Evolutionary conservation across 30 jellyfish, hydroid and myxozoan species (phyloP).

Genomic region (Thelohanellus kitauei): DNA sequence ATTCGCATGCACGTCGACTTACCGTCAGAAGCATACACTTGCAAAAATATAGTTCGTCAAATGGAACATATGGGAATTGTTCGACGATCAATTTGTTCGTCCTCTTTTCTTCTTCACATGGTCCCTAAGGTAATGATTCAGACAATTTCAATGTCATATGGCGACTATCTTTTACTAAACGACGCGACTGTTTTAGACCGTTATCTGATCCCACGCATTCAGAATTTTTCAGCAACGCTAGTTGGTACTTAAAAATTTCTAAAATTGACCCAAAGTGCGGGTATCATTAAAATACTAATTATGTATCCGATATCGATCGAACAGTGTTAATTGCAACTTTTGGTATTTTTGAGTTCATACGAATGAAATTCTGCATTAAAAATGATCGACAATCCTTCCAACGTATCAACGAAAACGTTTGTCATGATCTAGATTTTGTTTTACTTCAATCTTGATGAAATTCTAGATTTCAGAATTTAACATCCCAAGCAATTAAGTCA

Average conservation of each 20-base stretch:
- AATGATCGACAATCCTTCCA: conserved; percentile 1
- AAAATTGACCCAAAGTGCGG: not conserved
- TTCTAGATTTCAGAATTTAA: not conserved
- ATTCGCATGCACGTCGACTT: too few relatives aligned
- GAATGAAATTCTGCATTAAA: not conserved
- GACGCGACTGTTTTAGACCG: conserved; percentile 4
- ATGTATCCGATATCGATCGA: not conserved
- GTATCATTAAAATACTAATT: not conserved
- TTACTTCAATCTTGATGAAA: not conserved
- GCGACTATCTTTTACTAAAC: conserved; percentile 14
- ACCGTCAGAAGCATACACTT: not conserved
- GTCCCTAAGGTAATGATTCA: not conserved
- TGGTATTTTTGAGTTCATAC: conserved; percentile 1
- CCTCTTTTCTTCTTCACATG: conserved; percentile 1
- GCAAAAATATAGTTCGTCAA: not conserved
- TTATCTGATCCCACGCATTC: conserved; percentile 15
- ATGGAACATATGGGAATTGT: not conserved
- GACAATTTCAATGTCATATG: conserved; percentile 3
- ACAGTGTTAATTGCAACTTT: not conserved
- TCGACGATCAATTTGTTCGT: not conserved
- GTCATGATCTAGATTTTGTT: not conserved
- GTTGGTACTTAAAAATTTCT: not conserved
- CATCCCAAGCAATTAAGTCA: not conserved
- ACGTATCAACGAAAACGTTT: not conserved
- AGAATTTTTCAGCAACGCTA: conserved; percentile 7